Percentiles rank a stretch among this genome's conserved stretches.
Conservation (phyloP, 1,140 invertebrate genomes). For the Lepidurus arcticus region DNA sequence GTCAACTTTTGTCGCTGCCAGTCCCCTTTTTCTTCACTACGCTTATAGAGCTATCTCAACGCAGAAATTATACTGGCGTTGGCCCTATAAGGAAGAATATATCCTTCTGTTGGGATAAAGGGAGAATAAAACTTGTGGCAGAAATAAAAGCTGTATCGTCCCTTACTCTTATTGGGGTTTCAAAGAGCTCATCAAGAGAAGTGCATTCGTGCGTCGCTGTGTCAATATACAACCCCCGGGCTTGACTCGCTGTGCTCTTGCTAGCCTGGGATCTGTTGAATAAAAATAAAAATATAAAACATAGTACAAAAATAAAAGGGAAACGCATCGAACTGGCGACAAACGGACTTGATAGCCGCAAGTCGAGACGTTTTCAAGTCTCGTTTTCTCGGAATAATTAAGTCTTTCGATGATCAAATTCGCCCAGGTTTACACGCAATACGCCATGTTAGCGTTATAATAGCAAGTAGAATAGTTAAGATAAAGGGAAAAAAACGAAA, state of each 20-base stretch:
- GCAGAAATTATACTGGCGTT: constrained; percentile 15
- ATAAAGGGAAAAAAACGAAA: no score
- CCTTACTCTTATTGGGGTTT: neutral
- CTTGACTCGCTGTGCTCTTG: neutral
- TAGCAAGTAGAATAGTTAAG: no score
- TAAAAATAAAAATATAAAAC: neutral
- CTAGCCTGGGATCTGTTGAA: neutral
- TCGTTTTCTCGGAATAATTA: no score
- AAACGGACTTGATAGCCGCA: no score
- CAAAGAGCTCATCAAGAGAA: constrained; percentile 12
- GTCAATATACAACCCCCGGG: constrained; percentile 1
- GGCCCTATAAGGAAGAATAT: neutral
- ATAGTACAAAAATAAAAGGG: neutral
- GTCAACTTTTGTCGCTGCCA: neutral
- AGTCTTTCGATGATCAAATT: no score
- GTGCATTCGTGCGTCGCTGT: constrained; percentile 17
- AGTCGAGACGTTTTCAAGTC: no score
- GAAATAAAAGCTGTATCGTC: neutral
- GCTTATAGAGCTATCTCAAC: neutral
- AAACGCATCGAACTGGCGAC: neutral
- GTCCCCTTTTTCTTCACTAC: neutral
- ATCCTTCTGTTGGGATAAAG: constrained; percentile 6
- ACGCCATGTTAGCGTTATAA: no score
- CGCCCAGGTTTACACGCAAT: no score
- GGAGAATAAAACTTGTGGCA: neutral